Conservation (phyloP, 2,113 vertebrate species). For the Colistium nudipinnis region DNA sequence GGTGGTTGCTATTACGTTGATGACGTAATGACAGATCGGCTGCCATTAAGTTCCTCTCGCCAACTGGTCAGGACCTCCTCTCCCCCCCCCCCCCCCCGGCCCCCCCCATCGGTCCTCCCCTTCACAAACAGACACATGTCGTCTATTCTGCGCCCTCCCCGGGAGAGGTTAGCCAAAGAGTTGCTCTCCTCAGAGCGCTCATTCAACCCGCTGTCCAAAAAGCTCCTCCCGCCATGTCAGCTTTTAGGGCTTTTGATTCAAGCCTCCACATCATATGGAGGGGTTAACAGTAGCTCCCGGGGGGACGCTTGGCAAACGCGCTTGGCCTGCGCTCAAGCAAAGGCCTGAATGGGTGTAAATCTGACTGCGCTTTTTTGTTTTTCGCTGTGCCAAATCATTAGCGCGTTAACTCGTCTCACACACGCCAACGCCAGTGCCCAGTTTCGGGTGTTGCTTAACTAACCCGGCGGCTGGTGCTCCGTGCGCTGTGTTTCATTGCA, state of each 20-base stretch:
- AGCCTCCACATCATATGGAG: constrained; percentile 63
- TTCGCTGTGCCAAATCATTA: constrained; percentile 55
- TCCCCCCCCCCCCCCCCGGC: not conserved
- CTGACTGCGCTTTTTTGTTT: constrained; percentile 52
- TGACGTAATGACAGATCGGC: constrained; percentile 75
- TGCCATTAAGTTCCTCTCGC: constrained; percentile 39
- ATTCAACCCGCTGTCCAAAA: constrained; percentile 35
- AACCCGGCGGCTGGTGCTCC: constrained; percentile 19
- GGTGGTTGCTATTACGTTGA: constrained; percentile 76
- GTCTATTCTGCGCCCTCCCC: constrained; percentile 22
- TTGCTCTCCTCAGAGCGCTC: constrained; percentile 37
- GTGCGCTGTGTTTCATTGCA: constrained; percentile 59
- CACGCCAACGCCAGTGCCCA: constrained; percentile 4
- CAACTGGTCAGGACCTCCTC: constrained; percentile 28
- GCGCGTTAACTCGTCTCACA: constrained; percentile 18
- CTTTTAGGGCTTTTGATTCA: constrained; percentile 50
- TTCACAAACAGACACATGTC: not conserved
- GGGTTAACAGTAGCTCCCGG: constrained; percentile 54
- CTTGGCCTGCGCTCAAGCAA: constrained; percentile 73
- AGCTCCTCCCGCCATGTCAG: constrained; percentile 47
- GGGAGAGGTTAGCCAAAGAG: constrained; percentile 34
- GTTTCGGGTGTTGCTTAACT: constrained; percentile 27
- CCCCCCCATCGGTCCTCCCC: constrained; percentile 1
- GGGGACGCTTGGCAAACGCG: constrained; percentile 63
- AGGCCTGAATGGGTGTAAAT: constrained; percentile 69